These are phyloP conservation scores for Triplophysa dalaica DNA, from an alignment of 2,113 vertebrate species.

Conservation along the genomic window DNA sequence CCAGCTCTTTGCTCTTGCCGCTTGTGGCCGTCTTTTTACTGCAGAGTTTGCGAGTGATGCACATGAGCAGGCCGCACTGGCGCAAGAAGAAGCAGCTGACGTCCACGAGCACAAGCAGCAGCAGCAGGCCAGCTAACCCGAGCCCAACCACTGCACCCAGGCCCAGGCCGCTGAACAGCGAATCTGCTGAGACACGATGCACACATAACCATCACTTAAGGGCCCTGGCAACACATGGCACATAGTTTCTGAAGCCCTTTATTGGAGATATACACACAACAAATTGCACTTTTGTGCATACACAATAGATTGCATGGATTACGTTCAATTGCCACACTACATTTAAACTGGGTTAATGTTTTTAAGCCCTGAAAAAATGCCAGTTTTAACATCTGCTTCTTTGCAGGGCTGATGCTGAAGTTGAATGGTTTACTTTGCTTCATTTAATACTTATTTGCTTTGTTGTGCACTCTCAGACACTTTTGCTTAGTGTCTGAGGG, in stretches of 20 bases:
- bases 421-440: too few relatives aligned
- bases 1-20: constrained; percentile 93
- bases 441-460: too few relatives aligned
- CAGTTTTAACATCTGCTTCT: too few relatives aligned
- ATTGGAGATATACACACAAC: background rate
- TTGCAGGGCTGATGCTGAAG: too few relatives aligned
- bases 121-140: constrained; percentile 86
- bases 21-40: constrained; percentile 94
- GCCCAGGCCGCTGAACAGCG: constrained; percentile 93
- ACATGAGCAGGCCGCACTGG: constrained; percentile 95
- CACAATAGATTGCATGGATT: too few relatives aligned
- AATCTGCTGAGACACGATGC: constrained; percentile 82
- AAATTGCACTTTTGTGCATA: too few relatives aligned
- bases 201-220: constrained; percentile 27
- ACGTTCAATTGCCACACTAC: too few relatives aligned
- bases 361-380: too few relatives aligned
- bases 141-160: constrained; percentile 92
- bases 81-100: constrained; percentile 97
- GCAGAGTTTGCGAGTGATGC: constrained; percentile 91
- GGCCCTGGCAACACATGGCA: background rate
- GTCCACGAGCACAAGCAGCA: constrained; percentile 90
- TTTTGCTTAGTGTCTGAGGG: too few relatives aligned
- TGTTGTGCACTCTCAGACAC: too few relatives aligned
- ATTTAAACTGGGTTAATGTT: too few relatives aligned
- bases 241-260: background rate